Base-by-base conservation (phyloP, 2,113 vertebrate genomes). In the Emydura subglobosa region DNA sequence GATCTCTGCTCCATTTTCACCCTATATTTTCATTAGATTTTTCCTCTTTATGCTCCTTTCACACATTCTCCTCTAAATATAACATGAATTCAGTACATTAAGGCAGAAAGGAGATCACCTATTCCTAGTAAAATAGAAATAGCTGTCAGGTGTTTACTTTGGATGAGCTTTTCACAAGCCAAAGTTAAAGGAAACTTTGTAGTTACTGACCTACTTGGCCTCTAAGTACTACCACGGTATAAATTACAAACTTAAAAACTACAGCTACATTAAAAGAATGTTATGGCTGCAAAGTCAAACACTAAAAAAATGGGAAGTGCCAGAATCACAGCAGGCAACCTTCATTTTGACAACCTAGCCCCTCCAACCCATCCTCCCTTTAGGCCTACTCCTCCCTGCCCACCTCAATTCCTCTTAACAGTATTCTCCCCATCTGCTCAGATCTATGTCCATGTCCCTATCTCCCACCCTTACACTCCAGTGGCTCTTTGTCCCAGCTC, bases 81-180 rank as follows among this genome's bases (percentile, higher is more conserved):
- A 78, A 78, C 42, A 78, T 25, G 42, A 78, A 78, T 78, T 78
- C 25, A 78, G 44, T 44, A 16, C 74, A 47, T 78, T 27, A 93
- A 87, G 59, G 5, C 47, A 42, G 91, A 94, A 79, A 85, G 31
- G 10, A 8, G 47, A 3, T 85, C 25, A 39, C 89, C 79, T 95
- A 76, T 42, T 34, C 24, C 24, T 59, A n/a, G 47, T 24, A 65
- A 12, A 91, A 59, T 5, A 13, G 0, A 79, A 24, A 10, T 54
- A 6, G 57, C 39, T 78, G 2, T 82, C 44, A 76, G 51, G 16
- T 84, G 29, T 34, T 84, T 85, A 74, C 53, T 22, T 72, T 7
- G 29, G 21, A 39, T 34, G 50, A n/a, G 21, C 65, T 14, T 87
- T 4, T 94, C 10, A 54, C 65, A 88, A 12, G 50, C 17, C n/a